These are phyloP conservation scores for Bubo scandiacus DNA, from an alignment of 2,113 vertebrate species.

Conservation along the genomic window DNA sequence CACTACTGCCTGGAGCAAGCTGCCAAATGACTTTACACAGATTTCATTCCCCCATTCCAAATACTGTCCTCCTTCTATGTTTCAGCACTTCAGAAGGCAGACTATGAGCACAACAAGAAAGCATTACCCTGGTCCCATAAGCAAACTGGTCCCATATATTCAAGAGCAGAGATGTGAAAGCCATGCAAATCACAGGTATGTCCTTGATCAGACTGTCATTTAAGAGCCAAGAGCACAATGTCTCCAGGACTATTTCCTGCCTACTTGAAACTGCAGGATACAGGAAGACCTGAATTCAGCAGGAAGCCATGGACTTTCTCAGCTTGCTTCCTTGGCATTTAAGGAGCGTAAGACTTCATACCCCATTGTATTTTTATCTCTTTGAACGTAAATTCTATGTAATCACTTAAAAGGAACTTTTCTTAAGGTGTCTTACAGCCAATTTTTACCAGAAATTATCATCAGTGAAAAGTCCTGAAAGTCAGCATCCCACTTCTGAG, in stretches of 20 bases:
- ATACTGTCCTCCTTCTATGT: not conserved
- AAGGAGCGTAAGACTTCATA: not conserved
- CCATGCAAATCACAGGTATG: not conserved
- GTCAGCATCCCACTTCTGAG: not conserved
- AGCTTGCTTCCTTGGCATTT: not conserved
- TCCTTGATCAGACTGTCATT: not conserved
- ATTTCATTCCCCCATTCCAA: not conserved
- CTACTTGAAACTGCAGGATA: not conserved
- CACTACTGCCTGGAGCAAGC: not conserved
- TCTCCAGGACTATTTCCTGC: not conserved
- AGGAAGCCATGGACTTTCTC: not conserved
- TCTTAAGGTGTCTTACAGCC: not conserved
- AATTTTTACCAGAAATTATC: not conserved
- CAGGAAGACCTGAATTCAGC: not conserved
- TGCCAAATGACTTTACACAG: not conserved
- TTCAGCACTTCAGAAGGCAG: not conserved
- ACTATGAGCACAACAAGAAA: not conserved
- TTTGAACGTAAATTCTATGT: not conserved
- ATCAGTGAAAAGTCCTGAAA: not conserved
- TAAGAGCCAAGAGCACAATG: rapidly evolving
- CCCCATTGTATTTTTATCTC: not conserved
- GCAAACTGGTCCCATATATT: not conserved
- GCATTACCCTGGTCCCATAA: not conserved
- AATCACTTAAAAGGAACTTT: not conserved
- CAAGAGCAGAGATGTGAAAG: not conserved